These are phyloP conservation scores for Halcyon badia DNA, from an alignment of 2,797 vertebrate genomes.

Conservation along the genomic window DNA sequence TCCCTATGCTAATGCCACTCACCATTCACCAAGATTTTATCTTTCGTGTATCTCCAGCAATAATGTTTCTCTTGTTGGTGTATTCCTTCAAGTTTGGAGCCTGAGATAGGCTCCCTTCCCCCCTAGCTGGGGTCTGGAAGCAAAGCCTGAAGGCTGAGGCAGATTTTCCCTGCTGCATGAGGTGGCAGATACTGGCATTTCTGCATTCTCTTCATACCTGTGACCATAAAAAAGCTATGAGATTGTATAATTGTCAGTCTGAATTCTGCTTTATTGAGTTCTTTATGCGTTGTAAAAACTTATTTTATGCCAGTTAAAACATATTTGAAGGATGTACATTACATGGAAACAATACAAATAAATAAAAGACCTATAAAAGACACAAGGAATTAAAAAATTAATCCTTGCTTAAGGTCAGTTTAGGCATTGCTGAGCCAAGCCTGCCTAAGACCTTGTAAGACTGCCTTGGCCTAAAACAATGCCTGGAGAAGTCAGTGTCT, in stretches of 20 bases:
- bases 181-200: constrained; percentile 16
- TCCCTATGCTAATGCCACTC: fast-evolving
- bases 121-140: fast-evolving
- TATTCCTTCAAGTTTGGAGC: not conserved
- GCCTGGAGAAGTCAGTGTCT: not conserved
- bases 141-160: not conserved
- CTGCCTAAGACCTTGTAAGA: not conserved
- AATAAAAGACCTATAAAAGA: not conserved
- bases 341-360: not conserved
- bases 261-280: not conserved
- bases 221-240: not conserved
- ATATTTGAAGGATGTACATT: not conserved
- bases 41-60: not conserved
- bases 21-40: not conserved
- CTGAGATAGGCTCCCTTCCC: not conserved
- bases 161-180: not conserved
- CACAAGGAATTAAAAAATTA: not conserved
- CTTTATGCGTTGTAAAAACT: not conserved
- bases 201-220: constrained; percentile 13
- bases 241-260: not conserved
- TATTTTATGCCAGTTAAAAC: not conserved
- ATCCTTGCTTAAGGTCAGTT: not conserved
- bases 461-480: not conserved
- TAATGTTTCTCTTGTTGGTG: not conserved
- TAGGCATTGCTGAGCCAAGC: not conserved